Conservation (phyloP, 2,888 invertebrate genomes). For the Arctia plantaginis region DNA sequence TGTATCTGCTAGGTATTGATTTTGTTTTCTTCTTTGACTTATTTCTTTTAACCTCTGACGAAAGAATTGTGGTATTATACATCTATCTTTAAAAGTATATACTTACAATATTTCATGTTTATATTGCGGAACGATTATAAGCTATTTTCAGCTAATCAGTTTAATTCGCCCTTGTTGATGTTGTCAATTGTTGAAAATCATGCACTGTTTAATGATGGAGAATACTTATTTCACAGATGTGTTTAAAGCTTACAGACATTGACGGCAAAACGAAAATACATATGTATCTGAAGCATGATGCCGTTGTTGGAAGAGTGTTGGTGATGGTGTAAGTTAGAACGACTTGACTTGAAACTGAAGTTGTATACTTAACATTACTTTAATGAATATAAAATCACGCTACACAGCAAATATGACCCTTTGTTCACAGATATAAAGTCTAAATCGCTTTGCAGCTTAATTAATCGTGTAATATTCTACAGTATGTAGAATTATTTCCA, state of each 20-base stretch:
- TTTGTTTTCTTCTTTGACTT: constrained; percentile 1
- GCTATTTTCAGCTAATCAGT: neutral
- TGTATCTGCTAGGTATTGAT: constrained; percentile 4
- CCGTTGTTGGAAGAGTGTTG: neutral
- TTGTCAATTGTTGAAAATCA: no score
- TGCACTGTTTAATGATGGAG: neutral
- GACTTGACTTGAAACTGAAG: neutral
- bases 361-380: neutral
- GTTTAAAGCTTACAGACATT: neutral
- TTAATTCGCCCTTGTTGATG: neutral
- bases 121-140: neutral
- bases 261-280: neutral
- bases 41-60: neutral
- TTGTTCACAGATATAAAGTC: neutral
- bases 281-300: neutral
- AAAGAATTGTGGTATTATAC: neutral
- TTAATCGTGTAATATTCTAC: neutral
- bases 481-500: neutral
- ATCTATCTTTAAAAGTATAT: neutral
- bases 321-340: neutral
- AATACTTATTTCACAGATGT: neutral
- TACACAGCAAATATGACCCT: neutral
- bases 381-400: neutral
- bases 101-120: neutral
- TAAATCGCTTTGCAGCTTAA: neutral